Evolutionary conservation across 2,113 vertebrate species (phyloP).

Genomic region (Eudyptes chrysolophus): DNA sequence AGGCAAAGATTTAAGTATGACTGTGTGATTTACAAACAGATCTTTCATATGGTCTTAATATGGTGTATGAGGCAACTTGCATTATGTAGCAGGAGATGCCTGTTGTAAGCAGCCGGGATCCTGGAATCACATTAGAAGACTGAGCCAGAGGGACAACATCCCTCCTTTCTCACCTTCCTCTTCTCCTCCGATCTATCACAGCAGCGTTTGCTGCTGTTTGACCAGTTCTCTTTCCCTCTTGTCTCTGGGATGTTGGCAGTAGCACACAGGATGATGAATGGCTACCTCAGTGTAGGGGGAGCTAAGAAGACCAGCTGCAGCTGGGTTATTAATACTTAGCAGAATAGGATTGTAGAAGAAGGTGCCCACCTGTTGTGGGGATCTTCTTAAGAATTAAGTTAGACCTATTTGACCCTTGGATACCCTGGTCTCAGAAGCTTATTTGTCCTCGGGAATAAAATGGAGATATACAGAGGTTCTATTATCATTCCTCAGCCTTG

Average conservation of each 20-base stretch:
- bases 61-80: background rate
- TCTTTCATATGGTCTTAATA: background rate
- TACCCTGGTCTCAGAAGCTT: background rate
- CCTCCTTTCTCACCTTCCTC: background rate
- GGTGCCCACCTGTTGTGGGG: background rate
- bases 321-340: background rate
- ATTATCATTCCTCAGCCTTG: background rate
- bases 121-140: background rate
- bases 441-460: background rate
- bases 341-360: background rate
- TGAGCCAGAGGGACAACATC: background rate
- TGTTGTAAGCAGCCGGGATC: background rate
- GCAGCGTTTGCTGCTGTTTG: background rate
- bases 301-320: background rate
- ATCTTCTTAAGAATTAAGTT: background rate
- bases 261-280: background rate
- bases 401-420: background rate
- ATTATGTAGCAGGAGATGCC: background rate
- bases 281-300: background rate
- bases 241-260: background rate
- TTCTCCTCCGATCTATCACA: background rate
- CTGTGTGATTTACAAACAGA: background rate
- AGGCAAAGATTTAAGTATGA: constrained; percentile 11
- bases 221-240: background rate
- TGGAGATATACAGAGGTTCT: background rate